Percentiles rank a stretch among this genome's conserved stretches.
Conservation (phyloP, 2,797 vertebrate genomes). For the Adelosebastes latens region DNA sequence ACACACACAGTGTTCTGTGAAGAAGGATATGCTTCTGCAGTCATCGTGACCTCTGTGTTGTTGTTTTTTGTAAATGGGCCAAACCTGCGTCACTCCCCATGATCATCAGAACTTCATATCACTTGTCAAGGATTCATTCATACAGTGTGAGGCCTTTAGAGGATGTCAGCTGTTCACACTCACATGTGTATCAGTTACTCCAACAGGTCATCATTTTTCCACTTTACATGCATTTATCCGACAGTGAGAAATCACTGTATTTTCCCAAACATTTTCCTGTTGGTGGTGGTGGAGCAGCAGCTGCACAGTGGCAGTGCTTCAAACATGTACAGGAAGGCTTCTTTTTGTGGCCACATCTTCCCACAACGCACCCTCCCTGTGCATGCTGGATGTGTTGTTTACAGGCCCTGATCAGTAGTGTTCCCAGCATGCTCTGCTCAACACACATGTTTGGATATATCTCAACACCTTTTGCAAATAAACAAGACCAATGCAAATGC, state of each 20-base stretch:
- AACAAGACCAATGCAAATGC: constrained; percentile 48
- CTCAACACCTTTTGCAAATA: constrained; percentile 55
- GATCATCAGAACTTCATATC: not conserved
- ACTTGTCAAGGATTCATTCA: not conserved
- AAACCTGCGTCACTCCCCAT: not conserved
- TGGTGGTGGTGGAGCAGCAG: not conserved
- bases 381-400: constrained; percentile 33
- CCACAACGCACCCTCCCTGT: not conserved
- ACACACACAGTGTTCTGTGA: constrained; percentile 2
- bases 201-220: constrained; percentile 24
- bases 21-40: not conserved
- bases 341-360: constrained; percentile 13
- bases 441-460: constrained; percentile 36
- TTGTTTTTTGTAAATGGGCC: not conserved
- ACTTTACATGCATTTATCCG: not conserved
- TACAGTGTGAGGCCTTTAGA: not conserved
- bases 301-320: not conserved
- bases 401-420: constrained; percentile 16
- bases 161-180: not conserved
- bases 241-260: not conserved
- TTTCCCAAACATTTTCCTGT: constrained; percentile 7
- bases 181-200: not conserved
- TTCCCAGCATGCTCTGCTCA: constrained; percentile 29
- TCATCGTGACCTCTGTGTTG: constrained; percentile 21
- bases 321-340: constrained; percentile 1